These are phyloP conservation scores for Callipepla squamata DNA, from an alignment of 2,113 vertebrate genomes.

Conservation along the genomic window DNA sequence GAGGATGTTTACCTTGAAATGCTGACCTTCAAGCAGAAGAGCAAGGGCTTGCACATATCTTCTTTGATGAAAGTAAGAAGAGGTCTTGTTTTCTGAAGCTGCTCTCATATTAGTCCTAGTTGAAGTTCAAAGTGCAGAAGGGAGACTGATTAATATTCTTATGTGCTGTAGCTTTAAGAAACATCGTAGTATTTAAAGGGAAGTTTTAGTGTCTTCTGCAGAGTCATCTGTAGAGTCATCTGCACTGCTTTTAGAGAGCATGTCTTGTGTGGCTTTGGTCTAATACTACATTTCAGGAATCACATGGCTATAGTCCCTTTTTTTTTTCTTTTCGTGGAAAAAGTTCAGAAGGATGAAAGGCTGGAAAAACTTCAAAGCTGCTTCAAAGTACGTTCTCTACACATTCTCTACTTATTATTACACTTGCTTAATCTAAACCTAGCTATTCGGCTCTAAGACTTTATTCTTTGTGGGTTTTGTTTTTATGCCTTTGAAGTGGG, in stretches of 20 bases:
- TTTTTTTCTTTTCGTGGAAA: background rate
- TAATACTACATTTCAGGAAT: background rate
- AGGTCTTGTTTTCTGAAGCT: background rate
- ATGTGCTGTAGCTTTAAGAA: background rate
- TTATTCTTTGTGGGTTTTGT: background rate
- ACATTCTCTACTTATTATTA: background rate
- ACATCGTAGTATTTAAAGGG: background rate
- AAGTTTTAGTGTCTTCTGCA: background rate
- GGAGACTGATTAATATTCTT: background rate
- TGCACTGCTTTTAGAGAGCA: background rate
- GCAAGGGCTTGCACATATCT: rapidly evolving
- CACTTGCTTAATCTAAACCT: background rate
- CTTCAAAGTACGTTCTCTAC: background rate
- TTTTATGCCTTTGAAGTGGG: background rate
- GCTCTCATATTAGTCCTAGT: background rate
- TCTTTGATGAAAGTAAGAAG: background rate
- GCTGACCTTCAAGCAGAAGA: background rate
- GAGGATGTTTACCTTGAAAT: background rate
- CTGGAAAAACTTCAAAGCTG: background rate
- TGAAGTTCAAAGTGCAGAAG: background rate
- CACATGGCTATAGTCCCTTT: too few species aligned
- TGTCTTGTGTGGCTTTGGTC: background rate
- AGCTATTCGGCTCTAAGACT: background rate
- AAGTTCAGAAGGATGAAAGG: background rate
- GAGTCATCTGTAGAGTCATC: background rate